Conservation (phyloP, 2,797 vertebrate genomes). For the Sebastes miniatus region DNA sequence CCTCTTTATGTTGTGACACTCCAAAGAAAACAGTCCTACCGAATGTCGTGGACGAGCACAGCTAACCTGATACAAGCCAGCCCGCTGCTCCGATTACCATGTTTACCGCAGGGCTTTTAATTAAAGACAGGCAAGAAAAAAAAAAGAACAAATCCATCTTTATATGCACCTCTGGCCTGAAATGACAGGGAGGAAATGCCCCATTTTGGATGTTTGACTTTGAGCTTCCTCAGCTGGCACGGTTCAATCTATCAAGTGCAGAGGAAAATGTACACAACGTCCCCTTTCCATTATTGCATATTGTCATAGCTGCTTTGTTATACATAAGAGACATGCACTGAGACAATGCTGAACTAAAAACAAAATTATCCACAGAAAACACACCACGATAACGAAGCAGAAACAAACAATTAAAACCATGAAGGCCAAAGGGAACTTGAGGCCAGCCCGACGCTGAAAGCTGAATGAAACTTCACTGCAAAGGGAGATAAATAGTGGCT, state of each 20-base stretch:
- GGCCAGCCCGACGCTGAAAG: constrained; percentile 2
- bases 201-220: constrained; percentile 52
- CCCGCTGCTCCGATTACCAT: constrained; percentile 65
- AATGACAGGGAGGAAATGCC: constrained; percentile 61
- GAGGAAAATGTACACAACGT: constrained; percentile 11
- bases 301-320: constrained; percentile 10
- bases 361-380: constrained; percentile 33
- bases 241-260: constrained; percentile 24
- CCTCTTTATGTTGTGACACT: constrained; percentile 66
- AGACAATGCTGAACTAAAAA: constrained; percentile 31
- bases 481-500: neutral
- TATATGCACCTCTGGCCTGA: constrained; percentile 51
- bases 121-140: constrained; percentile 61
- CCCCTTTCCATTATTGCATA: constrained; percentile 18
- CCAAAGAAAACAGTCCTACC: constrained; percentile 77
- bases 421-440: constrained; percentile 23
- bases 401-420: neutral
- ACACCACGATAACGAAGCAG: constrained; percentile 6
- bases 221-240: constrained; percentile 19
- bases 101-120: constrained; percentile 63
- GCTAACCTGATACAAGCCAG: constrained; percentile 68
- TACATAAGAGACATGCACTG: constrained; percentile 2
- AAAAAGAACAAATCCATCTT: constrained; percentile 57
- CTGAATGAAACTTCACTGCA: constrained; percentile 2
- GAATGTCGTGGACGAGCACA: constrained; percentile 63